Base-by-base conservation (phyloP, 2,113 vertebrate species). In the Asarcornis scutulata region DNA sequence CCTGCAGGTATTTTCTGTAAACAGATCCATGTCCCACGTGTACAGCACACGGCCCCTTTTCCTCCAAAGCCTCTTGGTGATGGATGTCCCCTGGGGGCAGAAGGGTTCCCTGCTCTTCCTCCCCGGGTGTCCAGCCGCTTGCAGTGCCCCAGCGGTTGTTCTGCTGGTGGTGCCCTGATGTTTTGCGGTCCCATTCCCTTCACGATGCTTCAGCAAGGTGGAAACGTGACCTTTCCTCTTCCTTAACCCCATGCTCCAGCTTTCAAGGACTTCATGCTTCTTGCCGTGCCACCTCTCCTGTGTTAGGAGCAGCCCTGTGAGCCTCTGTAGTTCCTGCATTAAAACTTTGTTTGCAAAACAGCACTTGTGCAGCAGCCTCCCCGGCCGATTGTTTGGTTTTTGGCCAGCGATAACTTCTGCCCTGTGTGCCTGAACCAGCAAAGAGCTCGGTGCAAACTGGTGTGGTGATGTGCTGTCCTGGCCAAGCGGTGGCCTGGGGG, bases 1-100 rank as follows among this genome's bases (percentile, higher is more conserved):
- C 80, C 66, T 69, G 58, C 59, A 91, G 91, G 10, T 92, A 50
- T 69, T 89, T 86, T 91, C 91, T 79, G 81, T 91, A 86, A 95
- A 88, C 69, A 92, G 91, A 93, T 95, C 58, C 4, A 79, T 89
- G 68, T 75, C 71, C 80, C 22, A 50, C 48, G 22, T 29, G 20
- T 0, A 0, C 53, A 26, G 62, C 8, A 0, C 44, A 8, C 1
- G 3, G 58, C 50, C 36, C 50, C 29, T 17, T 68, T 86, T 83
- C 48, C 60, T 89, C 44, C 63, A 62, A 76, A 91, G 7, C 67
- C 38, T n/a, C 58, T 88, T 73, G 0, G 0, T 73, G 71, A 62
- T 89, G 74, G 15, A 1, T 93, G 78, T 59, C 82, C 66, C 48
- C 38, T 53, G 53, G 32, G 71, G 76, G 44, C 42, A 29, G 80